A percentile compares a stretch with the other conserved stretches of the same genome.
phyloP scores from a whole-genome alignment of 2,113 vertebrate species.

The Pluvianellus socialis region DNA sequence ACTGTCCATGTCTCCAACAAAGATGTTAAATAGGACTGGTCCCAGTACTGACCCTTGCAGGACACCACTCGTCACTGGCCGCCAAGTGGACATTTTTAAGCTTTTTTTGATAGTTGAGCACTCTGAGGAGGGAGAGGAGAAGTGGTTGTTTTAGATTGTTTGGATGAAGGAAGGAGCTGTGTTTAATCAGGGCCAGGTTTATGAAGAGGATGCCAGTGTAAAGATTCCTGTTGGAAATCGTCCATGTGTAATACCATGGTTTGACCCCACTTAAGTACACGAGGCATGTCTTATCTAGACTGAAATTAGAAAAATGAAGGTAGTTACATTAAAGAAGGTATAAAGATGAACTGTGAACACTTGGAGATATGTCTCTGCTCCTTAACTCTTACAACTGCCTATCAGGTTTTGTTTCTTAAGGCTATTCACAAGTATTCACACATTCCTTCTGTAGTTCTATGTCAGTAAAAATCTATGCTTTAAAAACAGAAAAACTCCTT shows the following conservation, averaged over 20 bases:
- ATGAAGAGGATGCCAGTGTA: slow-evolving; percentile 6
- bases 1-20: too few relatives aligned
- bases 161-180: slow-evolving; percentile 22
- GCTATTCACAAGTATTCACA: not conserved
- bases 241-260: not conserved
- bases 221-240: slow-evolving; percentile 37
- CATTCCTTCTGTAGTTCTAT: not conserved
- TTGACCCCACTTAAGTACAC: slow-evolving; percentile 21
- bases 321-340: not conserved
- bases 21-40: too few relatives aligned
- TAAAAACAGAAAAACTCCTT: not conserved
- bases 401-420: not conserved
- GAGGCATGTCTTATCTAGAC: not conserved
- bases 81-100: too few relatives aligned
- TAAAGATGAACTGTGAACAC: not conserved
- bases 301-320: slow-evolving; percentile 28
- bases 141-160: not conserved
- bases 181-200: slow-evolving; percentile 18
- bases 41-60: too few relatives aligned
- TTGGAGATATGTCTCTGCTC: not conserved
- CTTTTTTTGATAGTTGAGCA: not conserved
- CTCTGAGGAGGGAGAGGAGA: not conserved
- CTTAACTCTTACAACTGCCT: not conserved
- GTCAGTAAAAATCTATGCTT: not conserved
- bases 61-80: too few relatives aligned